Base-by-base conservation (phyloP, 2,888 invertebrate genomes). In the Gryllus longicercus region DNA sequence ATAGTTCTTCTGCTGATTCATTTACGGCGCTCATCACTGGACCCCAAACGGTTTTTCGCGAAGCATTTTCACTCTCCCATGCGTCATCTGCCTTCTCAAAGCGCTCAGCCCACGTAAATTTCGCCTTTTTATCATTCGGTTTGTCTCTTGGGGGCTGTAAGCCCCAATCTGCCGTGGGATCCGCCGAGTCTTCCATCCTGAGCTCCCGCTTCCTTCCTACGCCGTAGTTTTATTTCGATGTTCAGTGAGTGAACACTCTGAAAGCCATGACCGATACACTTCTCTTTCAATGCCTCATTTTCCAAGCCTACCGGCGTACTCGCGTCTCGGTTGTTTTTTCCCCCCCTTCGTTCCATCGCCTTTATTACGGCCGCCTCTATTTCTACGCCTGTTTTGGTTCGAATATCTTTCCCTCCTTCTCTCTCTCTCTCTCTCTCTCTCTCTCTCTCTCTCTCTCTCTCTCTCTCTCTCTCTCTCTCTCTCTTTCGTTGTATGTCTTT, bases 241-340 rank as follows among this genome's bases (percentile, higher is more conserved):
- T 38, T 38, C 63, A 63, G n/a, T 14, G 14, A 63, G 16, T 63
- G 63, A 63, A 63, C n/a, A 63, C 63, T 63, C 63, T 63, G 63
- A 63, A 63, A 63, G 63, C 63, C 63, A 63, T 63, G 63, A 63
- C 63, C n/a, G 63, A 63, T 63, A 63, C 63, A 63, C 63, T 63
- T 63, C 63, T 63, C 63, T 63, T 63, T 63, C 63, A 63, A 63
- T 63, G n/a, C 63, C 63, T 63, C 63, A 63, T n/a, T 63, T 63
- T 14, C 63, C 63, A n/a, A 63, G 63, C 63, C n/a, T 63, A 63
- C 63, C 63, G n/a, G 63, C 63, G 38, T 10, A 38, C 38, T 38
- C 38, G 38, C 38, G 5, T 38, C 38, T 38, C 63, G 8, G 10
- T n/a, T 14, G 10, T 63, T n/a, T 63, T 63, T 63, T 63, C 12